Evolutionary conservation across 92 coral and sea anemone genomes (phyloP).

Genomic region (Porites lobata): DNA sequence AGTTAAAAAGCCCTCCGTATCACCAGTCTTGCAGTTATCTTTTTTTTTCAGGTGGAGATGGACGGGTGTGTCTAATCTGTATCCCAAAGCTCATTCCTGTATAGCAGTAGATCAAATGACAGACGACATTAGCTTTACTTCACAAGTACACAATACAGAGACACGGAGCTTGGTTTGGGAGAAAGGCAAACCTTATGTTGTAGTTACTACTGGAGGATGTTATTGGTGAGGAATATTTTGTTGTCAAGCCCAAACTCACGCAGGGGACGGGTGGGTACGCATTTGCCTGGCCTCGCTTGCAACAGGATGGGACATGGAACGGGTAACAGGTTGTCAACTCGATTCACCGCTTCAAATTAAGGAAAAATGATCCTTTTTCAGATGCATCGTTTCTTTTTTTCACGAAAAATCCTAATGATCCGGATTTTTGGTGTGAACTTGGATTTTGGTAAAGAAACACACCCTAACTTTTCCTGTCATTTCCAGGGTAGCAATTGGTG

Average conservation of each 20-base stretch:
- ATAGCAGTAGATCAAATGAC: conserved; percentile 70
- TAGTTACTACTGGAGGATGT: conserved; percentile 83
- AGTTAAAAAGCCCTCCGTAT: background rate
- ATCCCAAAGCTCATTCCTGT: conserved; percentile 87
- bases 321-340: no score
- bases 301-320: no score
- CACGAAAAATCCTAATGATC: no score
- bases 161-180: conserved; percentile 77
- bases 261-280: background rate
- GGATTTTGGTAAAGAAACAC: no score
- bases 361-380: no score
- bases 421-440: no score
- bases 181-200: conserved; percentile 85
- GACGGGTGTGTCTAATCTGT: conserved; percentile 87
- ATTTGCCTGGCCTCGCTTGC: no score
- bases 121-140: conserved; percentile 80
- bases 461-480: background rate
- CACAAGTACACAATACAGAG: conserved; percentile 79
- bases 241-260: background rate
- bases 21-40: background rate
- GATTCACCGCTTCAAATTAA: no score
- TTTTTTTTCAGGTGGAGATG: conserved; percentile 81
- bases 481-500: conserved; percentile 83
- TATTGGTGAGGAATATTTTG: conserved; percentile 66
- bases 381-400: no score